Conservation (phyloP, 2,113 vertebrate genomes). For the Crotalus helleri region DNA sequence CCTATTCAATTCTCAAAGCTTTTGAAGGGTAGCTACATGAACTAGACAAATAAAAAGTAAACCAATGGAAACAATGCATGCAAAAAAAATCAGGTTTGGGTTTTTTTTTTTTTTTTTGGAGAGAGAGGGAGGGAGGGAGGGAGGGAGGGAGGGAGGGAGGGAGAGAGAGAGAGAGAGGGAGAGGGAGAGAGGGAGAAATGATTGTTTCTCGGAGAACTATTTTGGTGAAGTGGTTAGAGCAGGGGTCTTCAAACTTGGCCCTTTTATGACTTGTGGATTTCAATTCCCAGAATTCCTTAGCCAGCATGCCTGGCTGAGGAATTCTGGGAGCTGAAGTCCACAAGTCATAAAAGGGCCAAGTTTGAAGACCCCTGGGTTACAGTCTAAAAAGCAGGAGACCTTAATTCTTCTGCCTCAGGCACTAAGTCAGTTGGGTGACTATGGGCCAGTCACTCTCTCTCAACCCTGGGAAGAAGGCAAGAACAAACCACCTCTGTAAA, state of each 20-base stretch:
- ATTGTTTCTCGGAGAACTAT: background rate
- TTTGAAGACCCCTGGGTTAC: background rate
- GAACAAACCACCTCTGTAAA: background rate
- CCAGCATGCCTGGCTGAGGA: too few species aligned
- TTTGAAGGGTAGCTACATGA: conserved; percentile 21
- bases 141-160: too few species aligned
- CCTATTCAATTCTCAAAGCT: background rate
- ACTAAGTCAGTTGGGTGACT: background rate
- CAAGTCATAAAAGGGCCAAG: too few species aligned
- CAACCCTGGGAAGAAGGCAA: background rate
- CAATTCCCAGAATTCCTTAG: too few species aligned
- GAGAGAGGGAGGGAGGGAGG: too few species aligned
- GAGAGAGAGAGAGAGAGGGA: too few species aligned
- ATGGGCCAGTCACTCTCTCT: background rate
- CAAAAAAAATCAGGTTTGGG: too few species aligned
- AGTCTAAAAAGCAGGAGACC: background rate
- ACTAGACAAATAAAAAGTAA: conserved; percentile 19
- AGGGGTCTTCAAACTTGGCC: too few species aligned
- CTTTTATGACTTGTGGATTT: too few species aligned
- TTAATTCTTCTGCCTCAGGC: background rate
- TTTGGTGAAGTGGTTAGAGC: background rate
- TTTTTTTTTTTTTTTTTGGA: background rate
- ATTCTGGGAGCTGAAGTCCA: too few species aligned
- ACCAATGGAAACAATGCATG: background rate
- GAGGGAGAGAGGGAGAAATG: too few species aligned